These are phyloP conservation scores for Monoplex corrugatus DNA, from an alignment of 2,888 invertebrate genomes.

Conservation along the genomic window DNA sequence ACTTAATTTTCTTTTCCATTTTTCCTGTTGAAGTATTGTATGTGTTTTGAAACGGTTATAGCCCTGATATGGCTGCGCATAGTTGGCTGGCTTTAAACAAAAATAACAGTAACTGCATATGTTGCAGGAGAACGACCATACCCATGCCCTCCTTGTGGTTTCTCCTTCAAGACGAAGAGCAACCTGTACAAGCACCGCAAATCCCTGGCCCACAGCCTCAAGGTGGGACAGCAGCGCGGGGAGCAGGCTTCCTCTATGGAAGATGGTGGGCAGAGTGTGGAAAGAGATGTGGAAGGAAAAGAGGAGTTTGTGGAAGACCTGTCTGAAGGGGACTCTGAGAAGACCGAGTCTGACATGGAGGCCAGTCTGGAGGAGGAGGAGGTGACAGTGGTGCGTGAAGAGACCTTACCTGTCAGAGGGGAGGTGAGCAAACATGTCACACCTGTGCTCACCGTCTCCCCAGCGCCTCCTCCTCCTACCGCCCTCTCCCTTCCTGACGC, in stretches of 20 bases:
- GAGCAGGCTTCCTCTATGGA: conserved; percentile 94
- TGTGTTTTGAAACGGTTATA: too few species aligned
- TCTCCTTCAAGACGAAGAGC: conserved; percentile 98
- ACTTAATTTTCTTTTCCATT: too few species aligned
- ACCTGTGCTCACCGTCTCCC: not conserved
- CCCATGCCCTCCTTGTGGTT: conserved; percentile 96
- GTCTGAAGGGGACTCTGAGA: conserved; percentile 78
- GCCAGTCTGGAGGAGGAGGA: conserved; percentile 48
- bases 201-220: conserved; percentile 90
- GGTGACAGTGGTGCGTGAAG: conserved; percentile 45
- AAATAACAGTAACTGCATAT: too few species aligned
- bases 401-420: conserved; percentile 10
- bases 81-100: too few species aligned
- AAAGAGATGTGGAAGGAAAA: conserved; percentile 45
- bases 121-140: conserved; percentile 91
- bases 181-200: conserved; percentile 99
- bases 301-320: conserved; percentile 60
- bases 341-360: conserved; percentile 71
- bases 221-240: conserved; percentile 83
- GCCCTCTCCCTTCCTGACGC: not conserved
- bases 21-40: too few species aligned
- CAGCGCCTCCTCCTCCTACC: not conserved
- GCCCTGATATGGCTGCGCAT: too few species aligned
- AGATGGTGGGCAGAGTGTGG: conserved; percentile 86
- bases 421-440: not conserved